A percentile compares a stretch with the other conserved stretches of the same genome.
phyloP scores from a whole-genome alignment of 2,797 vertebrate species.

The Chaetophractus vellerosus region DNA sequence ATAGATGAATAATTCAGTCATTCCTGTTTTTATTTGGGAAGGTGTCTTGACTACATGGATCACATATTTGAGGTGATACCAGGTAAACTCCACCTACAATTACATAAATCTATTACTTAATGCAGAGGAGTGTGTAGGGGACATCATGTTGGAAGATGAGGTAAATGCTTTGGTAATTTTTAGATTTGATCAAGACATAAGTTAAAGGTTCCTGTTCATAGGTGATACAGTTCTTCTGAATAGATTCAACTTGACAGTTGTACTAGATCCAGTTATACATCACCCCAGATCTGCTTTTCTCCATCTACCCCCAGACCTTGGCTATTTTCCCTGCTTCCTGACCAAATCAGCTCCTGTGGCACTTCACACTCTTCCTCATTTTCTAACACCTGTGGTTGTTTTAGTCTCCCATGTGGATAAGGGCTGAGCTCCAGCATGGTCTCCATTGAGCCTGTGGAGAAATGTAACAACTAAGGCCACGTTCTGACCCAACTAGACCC shows the following conservation, averaged over 20 bases:
- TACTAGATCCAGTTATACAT: neutral
- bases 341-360: neutral
- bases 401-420: neutral
- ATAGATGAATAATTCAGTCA: neutral
- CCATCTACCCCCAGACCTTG: neutral
- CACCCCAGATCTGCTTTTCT: neutral
- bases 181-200: neutral
- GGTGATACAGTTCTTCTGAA: neutral
- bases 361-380: neutral
- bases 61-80: neutral
- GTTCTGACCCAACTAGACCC: neutral
- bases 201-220: neutral
- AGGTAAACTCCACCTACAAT: neutral
- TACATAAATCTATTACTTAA: neutral
- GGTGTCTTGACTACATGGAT: neutral
- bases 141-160: neutral
- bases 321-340: neutral
- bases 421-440: neutral
- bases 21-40: neutral
- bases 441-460: neutral
- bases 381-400: neutral
- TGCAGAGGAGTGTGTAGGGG: neutral
- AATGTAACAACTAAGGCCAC: neutral
- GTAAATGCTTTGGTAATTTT: slow-evolving; percentile 2
- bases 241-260: neutral